Percentiles rank a stretch among this genome's conserved stretches.
Conservation (phyloP, 2,113 vertebrate species). For the pig (Sus scrofa) region DNA sequence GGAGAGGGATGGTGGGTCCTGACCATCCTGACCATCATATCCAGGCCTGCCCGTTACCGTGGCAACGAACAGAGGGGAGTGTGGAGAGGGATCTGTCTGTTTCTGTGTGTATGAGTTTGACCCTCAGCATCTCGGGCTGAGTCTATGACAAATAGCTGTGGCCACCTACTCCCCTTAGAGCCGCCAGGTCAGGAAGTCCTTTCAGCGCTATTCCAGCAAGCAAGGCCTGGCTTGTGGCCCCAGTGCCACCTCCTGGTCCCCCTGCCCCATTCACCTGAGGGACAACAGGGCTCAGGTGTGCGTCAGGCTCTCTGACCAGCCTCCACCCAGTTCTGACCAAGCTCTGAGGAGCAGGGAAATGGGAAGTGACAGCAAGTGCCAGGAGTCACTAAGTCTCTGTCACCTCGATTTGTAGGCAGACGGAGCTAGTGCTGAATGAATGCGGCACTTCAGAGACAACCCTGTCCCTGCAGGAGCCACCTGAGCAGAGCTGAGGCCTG, state of each 20-base stretch:
- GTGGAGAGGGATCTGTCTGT: background rate
- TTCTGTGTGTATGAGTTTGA: background rate
- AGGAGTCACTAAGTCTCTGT: slow-evolving; percentile 63
- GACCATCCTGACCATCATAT: background rate
- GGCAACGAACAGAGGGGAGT: background rate
- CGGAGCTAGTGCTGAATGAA: background rate
- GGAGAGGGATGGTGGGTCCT: background rate
- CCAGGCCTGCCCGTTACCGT: background rate
- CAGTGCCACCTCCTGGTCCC: background rate
- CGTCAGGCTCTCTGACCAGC: background rate
- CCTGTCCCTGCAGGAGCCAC: background rate
- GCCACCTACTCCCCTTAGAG: background rate
- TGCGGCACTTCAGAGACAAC: background rate
- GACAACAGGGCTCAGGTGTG: background rate
- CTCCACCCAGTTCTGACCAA: background rate
- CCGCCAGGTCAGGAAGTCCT: background rate
- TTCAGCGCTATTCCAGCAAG: background rate
- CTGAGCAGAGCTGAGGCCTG: background rate
- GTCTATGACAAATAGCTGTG: background rate
- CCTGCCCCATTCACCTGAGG: background rate
- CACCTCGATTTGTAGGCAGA: slow-evolving; percentile 59
- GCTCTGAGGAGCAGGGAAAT: background rate
- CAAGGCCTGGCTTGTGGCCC: background rate
- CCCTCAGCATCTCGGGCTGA: background rate
- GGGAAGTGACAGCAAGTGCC: slow-evolving; percentile 59